These are phyloP conservation scores for Dynastes maya DNA, from an alignment of 2,888 invertebrate species.

Conservation along the genomic window DNA sequence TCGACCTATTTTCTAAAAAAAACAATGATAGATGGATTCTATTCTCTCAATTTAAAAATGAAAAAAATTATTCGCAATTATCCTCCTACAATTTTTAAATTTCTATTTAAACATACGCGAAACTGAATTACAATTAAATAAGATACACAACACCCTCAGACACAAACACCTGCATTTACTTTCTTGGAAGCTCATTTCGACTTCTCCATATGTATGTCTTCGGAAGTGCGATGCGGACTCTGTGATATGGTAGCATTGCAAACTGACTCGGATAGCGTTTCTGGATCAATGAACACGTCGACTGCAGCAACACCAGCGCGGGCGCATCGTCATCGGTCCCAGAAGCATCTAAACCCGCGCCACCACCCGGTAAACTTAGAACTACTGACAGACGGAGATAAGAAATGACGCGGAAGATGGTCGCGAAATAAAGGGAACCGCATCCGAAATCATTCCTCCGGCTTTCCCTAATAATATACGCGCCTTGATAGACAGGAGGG, in stretches of 20 bases:
- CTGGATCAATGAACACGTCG: slow-evolving; percentile 59
- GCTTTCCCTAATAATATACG: slow-evolving; percentile 30
- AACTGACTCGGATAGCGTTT: slow-evolving; percentile 49
- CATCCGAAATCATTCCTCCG: slow-evolving; percentile 28
- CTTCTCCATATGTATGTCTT: background rate
- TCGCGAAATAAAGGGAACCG: slow-evolving; percentile 39
- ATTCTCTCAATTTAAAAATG: too few species aligned
- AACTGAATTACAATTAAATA: too few species aligned
- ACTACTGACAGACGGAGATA: slow-evolving; percentile 50
- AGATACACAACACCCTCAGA: too few species aligned
- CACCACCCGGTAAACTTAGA: slow-evolving; percentile 1
- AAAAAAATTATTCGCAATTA: too few species aligned
- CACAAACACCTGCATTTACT: too few species aligned
- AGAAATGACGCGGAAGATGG: slow-evolving; percentile 37
- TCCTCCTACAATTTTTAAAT: too few species aligned
- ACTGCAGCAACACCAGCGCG: slow-evolving; percentile 54
- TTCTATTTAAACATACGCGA: too few species aligned
- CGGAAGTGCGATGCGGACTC: background rate
- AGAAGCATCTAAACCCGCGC: background rate
- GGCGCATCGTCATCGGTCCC: background rate
- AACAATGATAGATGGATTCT: too few species aligned
- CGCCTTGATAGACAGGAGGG: background rate
- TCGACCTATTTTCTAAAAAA: too few species aligned
- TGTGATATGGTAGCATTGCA: slow-evolving; percentile 3
- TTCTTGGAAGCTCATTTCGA: background rate